Evolutionary conservation across 2,797 vertebrate genomes (phyloP), one percentile per base, ranked within the genome.

Genomic region (Pteronotus mesoamericanus): DNA sequence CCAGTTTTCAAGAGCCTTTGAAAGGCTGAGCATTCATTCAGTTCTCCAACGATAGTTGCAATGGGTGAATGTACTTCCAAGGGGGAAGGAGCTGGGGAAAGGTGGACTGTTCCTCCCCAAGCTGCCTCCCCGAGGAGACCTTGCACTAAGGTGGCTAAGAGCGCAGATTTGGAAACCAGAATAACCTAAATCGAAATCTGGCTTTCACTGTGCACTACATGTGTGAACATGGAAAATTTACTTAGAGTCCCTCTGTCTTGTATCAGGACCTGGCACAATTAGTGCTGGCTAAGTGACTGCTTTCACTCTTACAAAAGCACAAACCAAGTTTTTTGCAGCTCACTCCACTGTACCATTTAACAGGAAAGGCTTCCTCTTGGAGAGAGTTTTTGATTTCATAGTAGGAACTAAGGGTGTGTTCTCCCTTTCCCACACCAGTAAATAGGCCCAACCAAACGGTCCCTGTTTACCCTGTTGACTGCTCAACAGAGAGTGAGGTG

Each of bases 21-120:
- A 82, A 57, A 80, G n/a, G 57, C 15, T 4, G 59, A 53, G 53
- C 61, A 26, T 32, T 42, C 32, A 5, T 48, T 84, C 66, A 26
- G 0, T 53, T 88, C 57, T 55, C 39, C 39, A 64, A 5, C 2
- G 74, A 3, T 6, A 4, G 24, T 51, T 5, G 82, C 59, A 10
- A 2, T 46, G 11, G 22, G 44, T 44, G 24, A 37, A 39, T 1
- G 0, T 21, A 24, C 42, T 64, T 83, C 37, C 14, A 16, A 18
- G 55, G 24, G 24, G 29, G 75, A 12, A 16, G 86, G 29, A 51
- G 10, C 19, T 69, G 5, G 39, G 24, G 46, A 46, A 66, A 24
- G 5, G 34, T 0, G 24, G 14, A 0, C 0, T 0, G 0, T 8
- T 71, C 2, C 51, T 26, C 42, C 11, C 18, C 0, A 4, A 39